Evolutionary conservation across 2,888 invertebrate genomes (phyloP), one percentile per base, ranked within the genome.

Genomic region (Lissocephala sabroskyi): DNA sequence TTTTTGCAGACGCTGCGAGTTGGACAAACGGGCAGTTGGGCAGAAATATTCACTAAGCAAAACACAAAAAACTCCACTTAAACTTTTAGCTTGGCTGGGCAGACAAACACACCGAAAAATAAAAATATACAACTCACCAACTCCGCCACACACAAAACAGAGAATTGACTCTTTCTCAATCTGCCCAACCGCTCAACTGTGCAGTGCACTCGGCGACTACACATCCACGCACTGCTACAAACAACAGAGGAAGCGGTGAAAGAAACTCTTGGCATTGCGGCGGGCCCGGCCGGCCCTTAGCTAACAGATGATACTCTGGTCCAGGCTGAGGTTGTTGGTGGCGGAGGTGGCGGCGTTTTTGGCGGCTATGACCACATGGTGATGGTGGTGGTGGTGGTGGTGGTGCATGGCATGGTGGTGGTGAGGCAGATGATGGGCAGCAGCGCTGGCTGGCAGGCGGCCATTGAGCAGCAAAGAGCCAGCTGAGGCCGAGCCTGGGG

Each of bases 281-380:
- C 83, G 79, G 67, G 76, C 82, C 71, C 83, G 80, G 54, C 70
- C 79, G 79, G 81, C 83, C 81, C 77, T 83, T 82, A 83, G 84
- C 84, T 84, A 84, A 84, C 84, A 84, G 68, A 84, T 84, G 65
- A 84, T 84, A 68, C 84, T 84, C 79, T 84, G 84, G 65, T 84
- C 84, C 64, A 84, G 63, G 44, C 79, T 82, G 57, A 84, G 60
- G 66, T 79, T 84, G 75, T 79, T 83, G 66, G 83, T 70, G 57
- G 79, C 79, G 53, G 75, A 73, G 46, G 82, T 75, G 45, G 79
- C 75, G 50, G 57, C 74, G 32, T 70, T 81, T 59, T 79, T 82
- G 23, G 73, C 73, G 39, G 70, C 79, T 46, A 70, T 66, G 37
- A 60, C 70, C 52, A 67, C 66, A 52, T 75, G 78, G 52, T 78